These are phyloP conservation scores for Pipra filicauda DNA, from an alignment of 2,113 vertebrate genomes.

Conservation along the genomic window DNA sequence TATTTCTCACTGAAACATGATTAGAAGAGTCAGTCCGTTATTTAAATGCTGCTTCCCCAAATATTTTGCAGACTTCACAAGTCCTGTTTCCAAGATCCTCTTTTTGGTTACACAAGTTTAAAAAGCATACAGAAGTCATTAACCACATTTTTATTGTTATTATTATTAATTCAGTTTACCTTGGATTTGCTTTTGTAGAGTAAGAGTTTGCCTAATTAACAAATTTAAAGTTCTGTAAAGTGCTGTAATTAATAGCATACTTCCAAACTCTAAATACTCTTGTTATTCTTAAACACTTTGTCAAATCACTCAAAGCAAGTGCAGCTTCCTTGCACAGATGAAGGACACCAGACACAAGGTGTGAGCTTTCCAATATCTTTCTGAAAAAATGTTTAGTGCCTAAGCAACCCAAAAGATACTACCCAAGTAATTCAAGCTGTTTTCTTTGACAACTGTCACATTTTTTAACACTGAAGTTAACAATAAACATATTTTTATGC, in stretches of 20 bases:
- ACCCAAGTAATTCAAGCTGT: background rate
- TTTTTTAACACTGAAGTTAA: background rate
- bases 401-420: background rate
- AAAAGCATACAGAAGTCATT: background rate
- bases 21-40: conserved; percentile 16
- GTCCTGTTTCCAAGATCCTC: conserved; percentile 28
- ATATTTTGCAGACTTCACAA: background rate
- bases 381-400: background rate
- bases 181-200: background rate
- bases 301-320: background rate
- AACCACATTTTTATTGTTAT: background rate
- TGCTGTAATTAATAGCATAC: background rate
- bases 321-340: background rate
- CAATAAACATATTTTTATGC: background rate
- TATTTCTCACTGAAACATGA: background rate
- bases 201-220: background rate
- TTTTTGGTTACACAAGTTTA: conserved; percentile 33
- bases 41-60: conserved; percentile 37
- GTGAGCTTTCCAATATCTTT: background rate
- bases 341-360: background rate
- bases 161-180: background rate
- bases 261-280: background rate
- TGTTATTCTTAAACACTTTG: background rate
- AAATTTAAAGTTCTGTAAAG: background rate
- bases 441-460: background rate